Percentiles rank a stretch among this genome's conserved stretches.
Evolutionary conservation across 2,797 vertebrate species (phyloP).

Genomic region (Rhabdophis nuchalis): DNA sequence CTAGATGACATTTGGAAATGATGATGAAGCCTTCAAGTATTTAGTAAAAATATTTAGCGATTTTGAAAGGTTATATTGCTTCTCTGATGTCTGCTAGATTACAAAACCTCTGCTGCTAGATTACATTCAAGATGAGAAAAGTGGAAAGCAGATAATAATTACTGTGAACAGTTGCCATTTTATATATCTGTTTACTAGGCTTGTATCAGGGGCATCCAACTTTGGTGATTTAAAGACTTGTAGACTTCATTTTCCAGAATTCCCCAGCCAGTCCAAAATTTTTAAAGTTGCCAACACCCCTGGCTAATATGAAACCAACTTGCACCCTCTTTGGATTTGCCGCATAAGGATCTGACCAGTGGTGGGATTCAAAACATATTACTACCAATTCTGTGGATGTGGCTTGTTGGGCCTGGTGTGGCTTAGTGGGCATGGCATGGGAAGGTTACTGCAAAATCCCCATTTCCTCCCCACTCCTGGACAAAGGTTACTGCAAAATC

Average conservation of each 20-base stretch:
- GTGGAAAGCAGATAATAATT: background rate
- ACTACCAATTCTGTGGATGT: too few species aligned
- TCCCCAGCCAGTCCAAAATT: background rate
- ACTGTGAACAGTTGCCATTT: background rate
- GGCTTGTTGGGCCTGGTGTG: too few species aligned
- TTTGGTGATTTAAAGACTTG: background rate
- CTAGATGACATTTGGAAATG: constrained; percentile 20
- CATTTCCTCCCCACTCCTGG: too few species aligned
- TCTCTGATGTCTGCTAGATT: background rate
- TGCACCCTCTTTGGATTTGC: background rate
- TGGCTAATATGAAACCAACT: background rate
- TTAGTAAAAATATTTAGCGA: background rate
- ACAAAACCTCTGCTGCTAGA: background rate
- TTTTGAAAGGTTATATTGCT: background rate
- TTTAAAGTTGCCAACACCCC: background rate
- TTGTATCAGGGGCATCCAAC: background rate
- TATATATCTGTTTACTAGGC: background rate
- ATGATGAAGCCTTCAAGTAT: background rate
- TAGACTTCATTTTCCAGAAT: background rate
- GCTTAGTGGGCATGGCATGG: too few species aligned
- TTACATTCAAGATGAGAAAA: background rate
- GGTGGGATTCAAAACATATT: too few species aligned
- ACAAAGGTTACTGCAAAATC: too few species aligned
- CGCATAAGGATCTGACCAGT: background rate
- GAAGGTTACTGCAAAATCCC: too few species aligned